Conservation (phyloP, 2,797 vertebrate genomes). For the Staurois parvus region DNA sequence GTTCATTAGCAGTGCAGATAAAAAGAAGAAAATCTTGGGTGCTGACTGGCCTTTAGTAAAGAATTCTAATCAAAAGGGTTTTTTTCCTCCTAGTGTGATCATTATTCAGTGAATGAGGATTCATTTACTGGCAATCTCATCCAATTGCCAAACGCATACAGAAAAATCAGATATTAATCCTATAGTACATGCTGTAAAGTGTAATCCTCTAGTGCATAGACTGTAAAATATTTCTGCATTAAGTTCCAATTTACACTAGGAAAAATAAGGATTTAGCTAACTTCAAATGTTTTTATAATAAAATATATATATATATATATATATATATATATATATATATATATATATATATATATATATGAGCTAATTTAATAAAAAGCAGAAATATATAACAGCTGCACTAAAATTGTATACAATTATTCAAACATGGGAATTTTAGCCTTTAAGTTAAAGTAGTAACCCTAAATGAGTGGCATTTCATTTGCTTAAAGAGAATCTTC, state of each 20-base stretch:
- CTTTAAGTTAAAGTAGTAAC: too few relatives aligned
- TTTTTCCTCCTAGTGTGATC: conserved; percentile 64
- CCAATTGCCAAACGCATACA: conserved; percentile 54
- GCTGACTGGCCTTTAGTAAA: conserved; percentile 64
- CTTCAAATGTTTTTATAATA: too few relatives aligned
- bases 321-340: too few relatives aligned
- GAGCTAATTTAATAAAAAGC: neutral
- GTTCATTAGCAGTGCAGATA: conserved; percentile 71
- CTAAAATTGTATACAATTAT: too few relatives aligned
- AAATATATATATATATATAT: too few relatives aligned
- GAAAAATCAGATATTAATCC: conserved; percentile 26
- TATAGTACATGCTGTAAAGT: conserved; percentile 14
- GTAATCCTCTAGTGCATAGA: conserved; percentile 12
- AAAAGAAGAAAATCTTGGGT: conserved; percentile 64
- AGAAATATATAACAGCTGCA: too few relatives aligned
- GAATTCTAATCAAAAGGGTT: conserved; percentile 71
- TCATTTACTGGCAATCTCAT: conserved; percentile 62
- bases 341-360: too few relatives aligned
- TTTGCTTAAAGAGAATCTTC: too few relatives aligned
- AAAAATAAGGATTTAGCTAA: neutral
- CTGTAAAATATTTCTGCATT: conserved; percentile 11
- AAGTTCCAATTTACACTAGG: neutral
- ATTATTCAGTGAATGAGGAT: conserved; percentile 61
- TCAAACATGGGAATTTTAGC: too few relatives aligned
- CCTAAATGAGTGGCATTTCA: too few relatives aligned